Conservation (phyloP, 2,797 vertebrate species). For the Galagoides demidoff region DNA sequence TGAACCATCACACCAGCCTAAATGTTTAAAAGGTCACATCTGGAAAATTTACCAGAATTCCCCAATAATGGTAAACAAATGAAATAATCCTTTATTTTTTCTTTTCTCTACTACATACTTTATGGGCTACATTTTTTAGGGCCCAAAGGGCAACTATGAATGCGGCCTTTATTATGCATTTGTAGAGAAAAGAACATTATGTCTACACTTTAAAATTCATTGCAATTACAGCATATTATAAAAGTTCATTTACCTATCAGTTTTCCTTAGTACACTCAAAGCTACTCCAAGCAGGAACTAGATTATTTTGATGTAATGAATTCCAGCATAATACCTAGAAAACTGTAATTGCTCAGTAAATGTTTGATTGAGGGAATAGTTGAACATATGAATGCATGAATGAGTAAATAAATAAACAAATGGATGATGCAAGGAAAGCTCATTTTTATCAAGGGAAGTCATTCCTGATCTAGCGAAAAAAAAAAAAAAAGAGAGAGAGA, state of each 20-base stretch:
- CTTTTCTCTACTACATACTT: neutral
- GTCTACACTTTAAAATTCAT: neutral
- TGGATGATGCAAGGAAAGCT: neutral
- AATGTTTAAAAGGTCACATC: neutral
- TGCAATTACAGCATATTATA: neutral
- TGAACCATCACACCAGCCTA: neutral
- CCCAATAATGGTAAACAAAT: neutral
- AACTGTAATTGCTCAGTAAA: neutral
- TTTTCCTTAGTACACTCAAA: neutral
- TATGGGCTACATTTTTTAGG: neutral
- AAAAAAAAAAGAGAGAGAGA: neutral
- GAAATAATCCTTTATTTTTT: neutral
- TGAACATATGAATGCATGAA: neutral
- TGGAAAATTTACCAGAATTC: neutral
- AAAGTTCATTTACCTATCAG: neutral
- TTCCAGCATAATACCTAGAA: neutral
- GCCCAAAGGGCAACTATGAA: neutral
- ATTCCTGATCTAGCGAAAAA: neutral
- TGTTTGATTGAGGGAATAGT: neutral
- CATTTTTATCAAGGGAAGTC: neutral
- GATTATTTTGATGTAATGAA: neutral
- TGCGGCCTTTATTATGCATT: neutral
- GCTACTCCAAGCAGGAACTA: neutral
- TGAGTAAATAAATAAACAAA: neutral
- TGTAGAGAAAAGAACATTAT: neutral